Conservation (phyloP, 2,888 invertebrate species). For the Apodemia hepburni region DNA sequence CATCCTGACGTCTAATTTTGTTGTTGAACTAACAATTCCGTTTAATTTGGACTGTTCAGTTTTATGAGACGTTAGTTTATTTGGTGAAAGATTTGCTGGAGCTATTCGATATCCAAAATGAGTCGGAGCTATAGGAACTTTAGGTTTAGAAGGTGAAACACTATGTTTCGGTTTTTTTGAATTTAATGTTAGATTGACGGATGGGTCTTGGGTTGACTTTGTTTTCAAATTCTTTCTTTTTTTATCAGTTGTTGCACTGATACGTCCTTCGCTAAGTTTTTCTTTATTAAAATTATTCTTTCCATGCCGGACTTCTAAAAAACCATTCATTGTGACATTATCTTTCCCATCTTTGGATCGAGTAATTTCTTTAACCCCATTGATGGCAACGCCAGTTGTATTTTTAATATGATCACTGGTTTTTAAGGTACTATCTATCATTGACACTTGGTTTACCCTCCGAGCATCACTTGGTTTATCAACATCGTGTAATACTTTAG, state of each 20-base stretch:
- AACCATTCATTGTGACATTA: conserved; percentile 58
- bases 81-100: conserved; percentile 49
- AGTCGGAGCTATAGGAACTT: conserved; percentile 55
- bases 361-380: conserved; percentile 51
- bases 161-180: conserved; percentile 35
- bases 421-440: conserved; percentile 39
- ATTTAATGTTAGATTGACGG: conserved; percentile 52
- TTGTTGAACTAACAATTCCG: conserved; percentile 66
- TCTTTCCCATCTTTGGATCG: conserved; percentile 52
- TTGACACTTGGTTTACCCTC: conserved; percentile 33
- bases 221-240: conserved; percentile 46
- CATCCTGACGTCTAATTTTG: conserved; percentile 69
- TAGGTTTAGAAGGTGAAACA: conserved; percentile 29
- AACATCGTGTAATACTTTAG: conserved; percentile 68
- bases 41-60: conserved; percentile 51
- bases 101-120: conserved; percentile 49
- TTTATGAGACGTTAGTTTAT: conserved; percentile 46
- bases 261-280: conserved; percentile 41
- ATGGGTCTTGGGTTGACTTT: conserved; percentile 48
- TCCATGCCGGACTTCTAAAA: conserved; percentile 54
- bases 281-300: conserved; percentile 50
- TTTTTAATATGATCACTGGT: conserved; percentile 48
- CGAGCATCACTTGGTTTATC: conserved; percentile 53
- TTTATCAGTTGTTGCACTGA: conserved; percentile 53
- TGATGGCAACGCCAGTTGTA: conserved; percentile 39